These are phyloP conservation scores for Ailurus styani DNA, from an alignment of 2,113 vertebrate genomes.

Conservation along the genomic window DNA sequence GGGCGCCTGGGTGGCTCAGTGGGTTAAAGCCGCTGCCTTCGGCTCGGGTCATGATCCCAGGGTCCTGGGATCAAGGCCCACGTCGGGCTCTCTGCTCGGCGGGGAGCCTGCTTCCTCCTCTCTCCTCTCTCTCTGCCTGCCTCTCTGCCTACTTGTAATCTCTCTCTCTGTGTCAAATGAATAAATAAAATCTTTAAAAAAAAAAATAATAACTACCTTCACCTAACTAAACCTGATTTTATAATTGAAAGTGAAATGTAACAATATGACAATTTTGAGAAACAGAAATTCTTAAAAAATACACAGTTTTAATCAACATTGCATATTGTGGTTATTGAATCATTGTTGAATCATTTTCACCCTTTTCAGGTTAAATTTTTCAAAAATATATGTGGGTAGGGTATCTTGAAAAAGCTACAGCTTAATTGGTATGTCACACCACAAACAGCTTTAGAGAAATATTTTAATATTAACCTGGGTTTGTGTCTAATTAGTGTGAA, in stretches of 20 bases:
- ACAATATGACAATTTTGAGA: background rate
- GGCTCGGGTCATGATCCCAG: too few relatives aligned
- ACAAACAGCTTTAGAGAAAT: background rate
- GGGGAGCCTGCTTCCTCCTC: too few relatives aligned
- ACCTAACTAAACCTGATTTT: background rate
- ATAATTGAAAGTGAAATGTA: background rate
- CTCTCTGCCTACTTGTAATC: too few relatives aligned
- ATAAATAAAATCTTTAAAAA: too few relatives aligned
- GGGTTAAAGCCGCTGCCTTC: too few relatives aligned
- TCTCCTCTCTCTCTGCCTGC: too few relatives aligned
- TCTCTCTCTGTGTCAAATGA: too few relatives aligned
- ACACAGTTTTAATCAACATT: background rate
- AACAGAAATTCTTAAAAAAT: background rate
- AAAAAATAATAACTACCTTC: background rate
- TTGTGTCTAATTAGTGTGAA: background rate
- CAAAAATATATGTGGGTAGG: background rate
- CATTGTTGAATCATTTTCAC: background rate
- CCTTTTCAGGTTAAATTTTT: background rate
- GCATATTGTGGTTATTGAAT: background rate
- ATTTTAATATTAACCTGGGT: background rate
- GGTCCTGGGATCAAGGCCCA: too few relatives aligned
- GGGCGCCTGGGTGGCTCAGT: too few relatives aligned
- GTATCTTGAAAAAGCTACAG: background rate
- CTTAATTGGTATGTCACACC: background rate
- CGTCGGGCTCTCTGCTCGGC: too few relatives aligned